These are phyloP conservation scores for Danaus plexippus DNA, from an alignment of 1,140 invertebrate species.

Conservation along the genomic window DNA sequence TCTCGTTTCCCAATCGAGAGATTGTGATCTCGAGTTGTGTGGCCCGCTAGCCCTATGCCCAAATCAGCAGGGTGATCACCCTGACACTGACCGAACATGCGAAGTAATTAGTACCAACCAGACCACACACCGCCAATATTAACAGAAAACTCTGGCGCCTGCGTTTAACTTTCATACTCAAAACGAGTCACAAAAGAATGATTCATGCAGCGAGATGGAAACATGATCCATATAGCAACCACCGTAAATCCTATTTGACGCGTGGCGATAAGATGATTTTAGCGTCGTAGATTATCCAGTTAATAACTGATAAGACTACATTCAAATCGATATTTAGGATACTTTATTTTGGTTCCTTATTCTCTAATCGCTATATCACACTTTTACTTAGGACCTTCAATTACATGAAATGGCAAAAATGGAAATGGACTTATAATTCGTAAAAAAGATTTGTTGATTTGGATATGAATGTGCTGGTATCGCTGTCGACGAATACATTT, in stretches of 20 bases:
- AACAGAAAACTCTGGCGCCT: slow-evolving; percentile 19
- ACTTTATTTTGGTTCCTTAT: too few relatives aligned
- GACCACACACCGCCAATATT: slow-evolving; percentile 38
- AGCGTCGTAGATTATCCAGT: too few relatives aligned
- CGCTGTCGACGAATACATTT: slow-evolving; percentile 9
- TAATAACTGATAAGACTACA: too few relatives aligned
- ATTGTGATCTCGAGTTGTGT: slow-evolving; percentile 46
- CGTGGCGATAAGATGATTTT: too few relatives aligned
- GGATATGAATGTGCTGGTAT: slow-evolving; percentile 7
- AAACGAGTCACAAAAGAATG: slow-evolving; percentile 28
- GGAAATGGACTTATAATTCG: too few relatives aligned
- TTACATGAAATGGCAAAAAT: too few relatives aligned
- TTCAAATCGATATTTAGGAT: too few relatives aligned
- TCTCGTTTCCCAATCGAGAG: slow-evolving; percentile 45
- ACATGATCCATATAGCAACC: neutral
- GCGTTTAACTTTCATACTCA: slow-evolving; percentile 39
- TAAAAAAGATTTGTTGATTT: too few relatives aligned
- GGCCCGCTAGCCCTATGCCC: slow-evolving; percentile 33
- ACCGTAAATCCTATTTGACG: too few relatives aligned
- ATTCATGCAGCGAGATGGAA: slow-evolving; percentile 21
- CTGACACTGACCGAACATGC: slow-evolving; percentile 46
- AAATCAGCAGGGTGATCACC: slow-evolving; percentile 45
- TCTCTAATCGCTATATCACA: too few relatives aligned
- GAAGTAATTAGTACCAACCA: slow-evolving; percentile 45
- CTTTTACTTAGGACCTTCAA: too few relatives aligned